Evolutionary conservation across 2,113 vertebrate genomes (phyloP).

Genomic region (Melanerpes formicivorus): DNA sequence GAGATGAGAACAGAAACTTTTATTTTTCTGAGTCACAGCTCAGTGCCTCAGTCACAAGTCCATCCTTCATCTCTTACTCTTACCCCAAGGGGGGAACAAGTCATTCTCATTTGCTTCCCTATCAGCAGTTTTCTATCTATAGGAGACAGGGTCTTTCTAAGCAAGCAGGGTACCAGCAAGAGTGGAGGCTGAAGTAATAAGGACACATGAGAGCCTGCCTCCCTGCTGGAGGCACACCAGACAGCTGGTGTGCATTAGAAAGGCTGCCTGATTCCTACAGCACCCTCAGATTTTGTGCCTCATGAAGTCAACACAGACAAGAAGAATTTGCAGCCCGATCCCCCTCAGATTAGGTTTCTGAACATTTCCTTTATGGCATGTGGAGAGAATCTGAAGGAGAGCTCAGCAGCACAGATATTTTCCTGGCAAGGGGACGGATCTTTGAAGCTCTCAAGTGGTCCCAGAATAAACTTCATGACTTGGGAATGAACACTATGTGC

Average conservation of each 20-base stretch:
- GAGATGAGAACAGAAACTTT: background rate
- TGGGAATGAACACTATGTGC: constrained; percentile 65
- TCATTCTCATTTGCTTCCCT: background rate
- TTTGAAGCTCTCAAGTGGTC: constrained; percentile 59
- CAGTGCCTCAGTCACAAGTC: constrained; percentile 7
- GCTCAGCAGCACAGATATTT: constrained; percentile 51
- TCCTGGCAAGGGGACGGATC: constrained; percentile 49
- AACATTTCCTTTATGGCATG: constrained; percentile 46
- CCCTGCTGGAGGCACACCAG: background rate
- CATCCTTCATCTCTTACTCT: constrained; percentile 4
- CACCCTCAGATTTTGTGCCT: constrained; percentile 15
- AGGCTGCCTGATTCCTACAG: background rate
- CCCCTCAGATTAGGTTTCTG: constrained; percentile 53
- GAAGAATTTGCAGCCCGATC: constrained; percentile 15
- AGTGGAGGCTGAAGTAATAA: background rate
- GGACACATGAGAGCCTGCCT: background rate
- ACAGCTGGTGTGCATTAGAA: background rate
- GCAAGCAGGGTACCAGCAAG: background rate
- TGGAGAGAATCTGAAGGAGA: constrained; percentile 58
- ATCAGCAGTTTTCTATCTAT: background rate
- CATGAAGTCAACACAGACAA: background rate
- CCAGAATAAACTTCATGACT: constrained; percentile 65
- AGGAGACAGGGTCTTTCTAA: background rate
- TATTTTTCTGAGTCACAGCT: constrained; percentile 42
- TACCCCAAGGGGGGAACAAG: background rate